A percentile compares a stretch with the other conserved stretches of the same genome.
Conservation (phyloP, 2,888 invertebrate species). For the Parnassius orleans region DNA sequence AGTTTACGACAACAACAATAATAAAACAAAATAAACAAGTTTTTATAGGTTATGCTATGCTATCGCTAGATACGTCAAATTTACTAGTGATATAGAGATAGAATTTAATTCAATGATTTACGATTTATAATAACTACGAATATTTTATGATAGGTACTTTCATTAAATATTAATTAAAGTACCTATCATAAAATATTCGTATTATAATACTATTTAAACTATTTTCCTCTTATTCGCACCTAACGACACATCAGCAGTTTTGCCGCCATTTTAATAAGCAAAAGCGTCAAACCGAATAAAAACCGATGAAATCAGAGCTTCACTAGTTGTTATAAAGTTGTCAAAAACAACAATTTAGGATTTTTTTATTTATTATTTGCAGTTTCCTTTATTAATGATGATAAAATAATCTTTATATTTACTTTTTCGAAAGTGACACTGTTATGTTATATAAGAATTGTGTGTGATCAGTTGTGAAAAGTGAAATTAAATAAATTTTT, state of each 20-base stretch:
- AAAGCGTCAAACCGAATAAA: constrained; percentile 1
- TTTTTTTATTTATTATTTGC: constrained; percentile 30
- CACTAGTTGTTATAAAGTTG: constrained; percentile 40
- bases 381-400: not conserved
- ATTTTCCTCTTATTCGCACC: too few relatives aligned
- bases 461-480: constrained; percentile 2
- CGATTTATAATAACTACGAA: not conserved
- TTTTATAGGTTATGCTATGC: constrained; percentile 18
- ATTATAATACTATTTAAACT: too few relatives aligned
- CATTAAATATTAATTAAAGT: too few relatives aligned
- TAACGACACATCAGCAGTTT: too few relatives aligned
- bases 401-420: not conserved
- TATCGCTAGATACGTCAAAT: constrained; percentile 21
- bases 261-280: not conserved
- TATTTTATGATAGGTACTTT: too few relatives aligned
- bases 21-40: constrained; percentile 23
- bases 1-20: constrained; percentile 9
- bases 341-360: constrained; percentile 33
- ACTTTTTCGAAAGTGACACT: not conserved
- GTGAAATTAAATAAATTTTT: constrained; percentile 3
- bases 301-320: constrained; percentile 22
- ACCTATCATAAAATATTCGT: too few relatives aligned
- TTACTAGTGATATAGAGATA: constrained; percentile 4
- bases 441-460: not conserved
- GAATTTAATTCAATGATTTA: not conserved